Evolutionary conservation across 2,113 vertebrate genomes (phyloP).

Genomic region (Corapipo altera): DNA sequence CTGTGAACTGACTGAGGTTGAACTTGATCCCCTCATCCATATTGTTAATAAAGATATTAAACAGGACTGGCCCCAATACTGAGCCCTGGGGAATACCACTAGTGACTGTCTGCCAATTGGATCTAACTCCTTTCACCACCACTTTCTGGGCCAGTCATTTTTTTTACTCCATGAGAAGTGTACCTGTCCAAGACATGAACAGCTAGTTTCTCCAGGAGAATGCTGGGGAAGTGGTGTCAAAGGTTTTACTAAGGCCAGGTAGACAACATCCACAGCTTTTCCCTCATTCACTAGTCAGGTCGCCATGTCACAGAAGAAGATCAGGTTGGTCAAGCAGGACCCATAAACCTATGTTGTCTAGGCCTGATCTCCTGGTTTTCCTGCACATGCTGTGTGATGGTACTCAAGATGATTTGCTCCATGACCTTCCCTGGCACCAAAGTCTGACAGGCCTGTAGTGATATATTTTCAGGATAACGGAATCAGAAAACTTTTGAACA

Average conservation of each 20-base stretch:
- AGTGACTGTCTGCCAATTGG: background rate
- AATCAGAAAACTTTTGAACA: background rate
- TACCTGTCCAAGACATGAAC: background rate
- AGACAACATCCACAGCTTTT: background rate
- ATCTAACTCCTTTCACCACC: background rate
- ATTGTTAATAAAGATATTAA: background rate
- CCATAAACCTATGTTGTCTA: background rate
- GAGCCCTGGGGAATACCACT: background rate
- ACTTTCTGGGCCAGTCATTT: background rate
- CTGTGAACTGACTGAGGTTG: background rate
- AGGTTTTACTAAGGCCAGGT: background rate
- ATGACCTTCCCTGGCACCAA: background rate
- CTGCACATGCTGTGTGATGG: too few species aligned
- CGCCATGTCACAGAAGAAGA: background rate
- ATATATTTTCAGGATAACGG: background rate
- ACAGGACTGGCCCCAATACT: background rate
- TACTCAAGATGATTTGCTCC: background rate
- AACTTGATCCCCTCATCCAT: background rate
- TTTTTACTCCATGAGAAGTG: background rate
- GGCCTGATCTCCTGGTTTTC: background rate
- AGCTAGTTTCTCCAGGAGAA: background rate
- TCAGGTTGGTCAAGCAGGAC: background rate
- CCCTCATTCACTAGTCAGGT: accelerated
- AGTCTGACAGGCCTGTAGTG: background rate
- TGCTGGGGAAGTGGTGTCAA: background rate